Base-by-base conservation (phyloP, 2,113 vertebrate genomes). In the Orthonyx spaldingii region DNA sequence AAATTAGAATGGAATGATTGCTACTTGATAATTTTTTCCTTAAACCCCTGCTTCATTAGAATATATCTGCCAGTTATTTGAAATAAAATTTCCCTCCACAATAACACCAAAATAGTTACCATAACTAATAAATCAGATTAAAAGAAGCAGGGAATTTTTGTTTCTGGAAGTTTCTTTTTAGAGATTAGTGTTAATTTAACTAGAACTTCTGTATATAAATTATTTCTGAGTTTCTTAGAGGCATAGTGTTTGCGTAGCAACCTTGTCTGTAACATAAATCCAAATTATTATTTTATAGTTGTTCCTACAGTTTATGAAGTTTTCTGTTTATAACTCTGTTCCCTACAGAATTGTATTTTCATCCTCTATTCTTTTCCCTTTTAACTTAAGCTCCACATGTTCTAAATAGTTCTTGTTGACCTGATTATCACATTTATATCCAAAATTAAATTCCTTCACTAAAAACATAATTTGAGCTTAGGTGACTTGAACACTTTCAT, bases 211-310 rank as follows among this genome's bases (percentile, higher is more conserved):
- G 17, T 32, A n/a, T 41, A 47, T 64, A 91, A 84, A 90, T 93
- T 89, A 77, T 93, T 94, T 76, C 22, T 78, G 75, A 28, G 61
- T 63, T 81, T 84, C 11, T 57, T 88, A 61, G 49, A 87, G 30
- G 56, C 84, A 50, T 63, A 49, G 16, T 85, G 19, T 52, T 93
- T 79, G 10, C 44, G 0, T 55, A 82, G 44, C 59, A 94, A 87
- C 52, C 70, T 63, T 87, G n/a, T 60, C 50, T 70, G 24, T 74
- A 76, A 84, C 22, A 88, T 84, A 55, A 37, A 93, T 82, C n/a
- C 22, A 79, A 89, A 94, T 87, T 90, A 94, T 82, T 89, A 57
- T 71, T 95, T 94, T 93, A 33, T 65, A 39, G 52, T 39, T 75
- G 19, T 77, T 87, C 44, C 33, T 82, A 27, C 41, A 77, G 10